phyloP scores from a whole-genome alignment of 2,888 invertebrate genomes.

The Drosophila neotestacea region DNA sequence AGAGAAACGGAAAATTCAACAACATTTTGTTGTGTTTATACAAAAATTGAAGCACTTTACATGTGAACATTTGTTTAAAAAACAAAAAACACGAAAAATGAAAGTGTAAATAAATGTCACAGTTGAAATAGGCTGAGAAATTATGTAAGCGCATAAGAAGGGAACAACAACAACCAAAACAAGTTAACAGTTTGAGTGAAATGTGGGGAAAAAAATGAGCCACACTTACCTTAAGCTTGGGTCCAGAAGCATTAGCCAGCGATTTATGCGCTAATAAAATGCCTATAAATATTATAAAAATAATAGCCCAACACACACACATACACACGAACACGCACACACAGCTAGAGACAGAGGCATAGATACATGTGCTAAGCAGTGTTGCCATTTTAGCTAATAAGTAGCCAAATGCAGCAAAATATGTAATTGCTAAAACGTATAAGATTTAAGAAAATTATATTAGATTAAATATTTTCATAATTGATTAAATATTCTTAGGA shows the following conservation, averaged over 20 bases:
- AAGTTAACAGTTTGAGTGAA: conserved; percentile 2
- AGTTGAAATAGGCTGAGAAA: conserved; percentile 5
- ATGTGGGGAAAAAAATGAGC: not conserved
- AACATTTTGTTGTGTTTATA: not conserved
- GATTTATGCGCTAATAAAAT: conserved; percentile 44
- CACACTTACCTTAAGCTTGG: conserved; percentile 23
- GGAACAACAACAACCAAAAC: conserved; percentile 3
- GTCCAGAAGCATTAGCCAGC: conserved; percentile 24
- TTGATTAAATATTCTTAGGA: no score
- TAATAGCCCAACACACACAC: conserved; percentile 20
- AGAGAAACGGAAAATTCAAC: conserved; percentile 13
- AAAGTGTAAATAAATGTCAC: conserved; percentile 33
- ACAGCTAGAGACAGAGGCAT: not conserved
- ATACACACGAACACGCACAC: not conserved
- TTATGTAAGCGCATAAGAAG: conserved; percentile 19
- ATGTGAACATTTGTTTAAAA: conserved; percentile 12
- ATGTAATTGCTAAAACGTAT: no score
- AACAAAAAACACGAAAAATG: conserved; percentile 26
- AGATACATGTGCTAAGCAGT: conserved; percentile 6
- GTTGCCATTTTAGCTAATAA: no score
- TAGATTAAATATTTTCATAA: no score
- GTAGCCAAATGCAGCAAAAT: no score
- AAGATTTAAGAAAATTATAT: no score
- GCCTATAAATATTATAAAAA: conserved; percentile 41
- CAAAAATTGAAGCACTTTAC: conserved; percentile 16